Conservation (phyloP, 1,140 invertebrate genomes). For the Hetaerina americana region DNA sequence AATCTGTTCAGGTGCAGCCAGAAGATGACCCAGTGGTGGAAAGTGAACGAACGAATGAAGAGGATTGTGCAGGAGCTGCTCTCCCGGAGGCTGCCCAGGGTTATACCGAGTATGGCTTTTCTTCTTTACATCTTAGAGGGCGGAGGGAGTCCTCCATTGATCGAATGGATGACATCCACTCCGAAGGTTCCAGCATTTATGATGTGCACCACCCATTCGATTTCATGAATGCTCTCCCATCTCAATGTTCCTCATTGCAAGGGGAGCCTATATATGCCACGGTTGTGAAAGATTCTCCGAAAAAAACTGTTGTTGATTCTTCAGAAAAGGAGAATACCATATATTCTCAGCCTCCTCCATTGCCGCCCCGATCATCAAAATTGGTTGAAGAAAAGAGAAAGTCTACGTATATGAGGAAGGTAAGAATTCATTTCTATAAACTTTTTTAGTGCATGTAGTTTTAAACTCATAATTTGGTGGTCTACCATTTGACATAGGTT, state of each 20-base stretch:
- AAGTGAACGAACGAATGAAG: too few species aligned
- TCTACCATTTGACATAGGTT: too few species aligned
- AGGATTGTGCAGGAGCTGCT: too few species aligned
- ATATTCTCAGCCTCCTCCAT: slow-evolving; percentile 38
- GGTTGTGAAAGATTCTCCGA: slow-evolving; percentile 44
- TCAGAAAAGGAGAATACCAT: not conserved
- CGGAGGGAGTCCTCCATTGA: not conserved
- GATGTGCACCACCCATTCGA: slow-evolving; percentile 77
- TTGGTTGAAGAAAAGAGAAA: too few species aligned
- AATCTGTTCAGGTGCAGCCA: too few species aligned
- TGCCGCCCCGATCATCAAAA: slow-evolving; percentile 33
- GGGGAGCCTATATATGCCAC: slow-evolving; percentile 64
- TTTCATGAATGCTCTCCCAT: slow-evolving; percentile 47
- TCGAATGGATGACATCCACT: slow-evolving; percentile 28
- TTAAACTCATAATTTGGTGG: too few species aligned
- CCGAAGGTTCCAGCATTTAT: slow-evolving; percentile 55
- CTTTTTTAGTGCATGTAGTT: too few species aligned
- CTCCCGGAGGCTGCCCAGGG: not conserved
- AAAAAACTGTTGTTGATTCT: slow-evolving; percentile 14
- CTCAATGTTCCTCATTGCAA: slow-evolving; percentile 43
- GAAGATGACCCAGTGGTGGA: too few species aligned
- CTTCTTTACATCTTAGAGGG: slow-evolving; percentile 2
- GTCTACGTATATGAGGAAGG: too few species aligned
- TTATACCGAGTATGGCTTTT: not conserved
- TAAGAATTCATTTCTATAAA: too few species aligned